A percentile compares a stretch with the other conserved stretches of the same genome.
Evolutionary conservation across 1,140 invertebrate species (phyloP).

Genomic region (Hypsibius dujardini): DNA sequence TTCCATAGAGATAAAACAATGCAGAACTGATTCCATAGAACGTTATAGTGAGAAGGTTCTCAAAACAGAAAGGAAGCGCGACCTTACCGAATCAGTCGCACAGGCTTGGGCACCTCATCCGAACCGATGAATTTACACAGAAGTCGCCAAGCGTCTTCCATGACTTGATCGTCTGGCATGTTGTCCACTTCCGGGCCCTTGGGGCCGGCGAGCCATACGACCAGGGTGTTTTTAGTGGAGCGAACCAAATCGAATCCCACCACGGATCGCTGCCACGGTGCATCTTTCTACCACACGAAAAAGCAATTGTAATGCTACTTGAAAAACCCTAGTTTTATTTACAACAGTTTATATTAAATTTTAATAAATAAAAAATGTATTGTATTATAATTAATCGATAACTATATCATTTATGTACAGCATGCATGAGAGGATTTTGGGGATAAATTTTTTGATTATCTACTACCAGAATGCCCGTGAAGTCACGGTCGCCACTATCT

Average conservation of each 20-base stretch:
- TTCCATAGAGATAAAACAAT: constrained; percentile 26
- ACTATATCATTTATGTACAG: too few species aligned
- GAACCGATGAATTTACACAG: constrained; percentile 63
- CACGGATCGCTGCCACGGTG: not conserved
- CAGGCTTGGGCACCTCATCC: constrained; percentile 62
- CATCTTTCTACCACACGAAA: not conserved
- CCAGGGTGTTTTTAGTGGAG: not conserved
- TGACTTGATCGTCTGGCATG: constrained; percentile 47
- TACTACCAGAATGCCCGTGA: too few species aligned
- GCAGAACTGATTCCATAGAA: constrained; percentile 13
- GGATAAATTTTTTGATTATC: too few species aligned
- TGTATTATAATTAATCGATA: too few species aligned
- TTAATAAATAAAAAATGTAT: too few species aligned
- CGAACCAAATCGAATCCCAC: not conserved
- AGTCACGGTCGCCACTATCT: not conserved
- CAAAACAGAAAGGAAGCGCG: not conserved
- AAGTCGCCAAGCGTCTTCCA: constrained; percentile 55
- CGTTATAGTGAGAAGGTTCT: not conserved
- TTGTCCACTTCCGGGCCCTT: constrained; percentile 70
- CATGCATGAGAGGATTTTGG: too few species aligned
- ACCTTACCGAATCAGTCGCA: constrained; percentile 55
- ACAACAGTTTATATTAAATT: too few species aligned
- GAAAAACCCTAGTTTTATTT: too few species aligned
- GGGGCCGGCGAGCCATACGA: constrained; percentile 56
- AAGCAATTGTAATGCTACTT: not conserved